These are phyloP conservation scores for Dynastes grantii DNA, from an alignment of 2,888 invertebrate species.

Conservation along the genomic window DNA sequence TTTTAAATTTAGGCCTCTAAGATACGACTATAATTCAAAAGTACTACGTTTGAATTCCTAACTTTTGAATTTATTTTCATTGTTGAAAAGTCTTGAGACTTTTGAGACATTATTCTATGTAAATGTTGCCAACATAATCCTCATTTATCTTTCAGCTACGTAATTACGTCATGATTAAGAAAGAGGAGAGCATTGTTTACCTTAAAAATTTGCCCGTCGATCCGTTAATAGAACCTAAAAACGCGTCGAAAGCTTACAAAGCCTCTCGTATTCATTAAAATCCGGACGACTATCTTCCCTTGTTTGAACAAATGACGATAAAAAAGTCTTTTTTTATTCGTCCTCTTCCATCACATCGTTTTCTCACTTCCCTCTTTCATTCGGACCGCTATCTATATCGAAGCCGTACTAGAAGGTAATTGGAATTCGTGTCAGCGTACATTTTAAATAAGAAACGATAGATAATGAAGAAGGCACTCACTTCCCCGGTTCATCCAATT, in stretches of 20 bases:
- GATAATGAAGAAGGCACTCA: slow-evolving; percentile 23
- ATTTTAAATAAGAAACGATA: slow-evolving; percentile 23
- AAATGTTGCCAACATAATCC: background rate
- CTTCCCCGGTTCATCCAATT: slow-evolving; percentile 1
- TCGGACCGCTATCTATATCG: slow-evolving; percentile 12
- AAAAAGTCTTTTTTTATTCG: too few species aligned
- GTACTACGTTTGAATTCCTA: too few species aligned
- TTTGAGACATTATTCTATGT: background rate
- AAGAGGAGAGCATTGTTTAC: slow-evolving; percentile 14
- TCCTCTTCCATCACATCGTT: background rate
- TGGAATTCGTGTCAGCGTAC: slow-evolving; percentile 24
- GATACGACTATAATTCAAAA: too few species aligned
- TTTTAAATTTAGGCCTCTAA: too few species aligned
- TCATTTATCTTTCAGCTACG: background rate
- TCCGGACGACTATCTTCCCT: slow-evolving; percentile 22
- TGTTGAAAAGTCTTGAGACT: too few species aligned
- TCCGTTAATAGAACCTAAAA: slow-evolving; percentile 16
- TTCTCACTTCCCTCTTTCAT: background rate
- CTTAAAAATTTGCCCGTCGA: slow-evolving; percentile 31
- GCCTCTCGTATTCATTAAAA: slow-evolving; percentile 22
- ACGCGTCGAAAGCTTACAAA: slow-evolving; percentile 5
- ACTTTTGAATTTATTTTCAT: too few species aligned
- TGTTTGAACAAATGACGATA: slow-evolving; percentile 26
- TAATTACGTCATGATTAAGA: slow-evolving; percentile 13
- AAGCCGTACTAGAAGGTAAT: slow-evolving; percentile 18